Percentiles rank a stretch among this genome's conserved stretches.
phyloP scores from a whole-genome alignment of 2,797 vertebrate genomes.

The Eidolon dupreanum region DNA sequence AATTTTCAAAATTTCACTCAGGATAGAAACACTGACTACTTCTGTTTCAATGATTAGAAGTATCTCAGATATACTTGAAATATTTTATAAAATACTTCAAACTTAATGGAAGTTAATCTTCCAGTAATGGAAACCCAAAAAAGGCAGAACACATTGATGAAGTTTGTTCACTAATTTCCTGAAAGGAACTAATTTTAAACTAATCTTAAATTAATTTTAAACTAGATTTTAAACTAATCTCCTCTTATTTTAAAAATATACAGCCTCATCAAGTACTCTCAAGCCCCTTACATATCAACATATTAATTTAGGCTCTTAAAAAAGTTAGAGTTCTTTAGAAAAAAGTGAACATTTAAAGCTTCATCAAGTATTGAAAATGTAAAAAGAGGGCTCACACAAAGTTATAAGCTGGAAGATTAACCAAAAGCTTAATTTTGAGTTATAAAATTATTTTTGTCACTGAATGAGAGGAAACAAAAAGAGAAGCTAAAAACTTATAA shows the following conservation, averaged over 20 bases:
- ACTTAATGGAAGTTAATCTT: slow-evolving; percentile 42
- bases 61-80: slow-evolving; percentile 30
- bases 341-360: slow-evolving; percentile 50
- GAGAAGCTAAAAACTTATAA: slow-evolving; percentile 25
- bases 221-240: neutral
- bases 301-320: neutral
- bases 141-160: neutral
- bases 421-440: slow-evolving; percentile 19
- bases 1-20: slow-evolving; percentile 6
- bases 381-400: slow-evolving; percentile 45
- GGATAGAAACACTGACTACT: slow-evolving; percentile 21
- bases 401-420: neutral
- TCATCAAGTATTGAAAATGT: slow-evolving; percentile 53
- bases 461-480: slow-evolving; percentile 5
- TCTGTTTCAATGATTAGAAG: slow-evolving; percentile 29
- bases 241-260: neutral
- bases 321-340: slow-evolving; percentile 53
- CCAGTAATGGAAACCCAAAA: slow-evolving; percentile 21
- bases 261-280: neutral
- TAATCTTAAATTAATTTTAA: too few relatives aligned
- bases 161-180: slow-evolving; percentile 3
- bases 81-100: slow-evolving; percentile 53
- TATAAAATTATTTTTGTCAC: slow-evolving; percentile 16
- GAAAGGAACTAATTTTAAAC: neutral
- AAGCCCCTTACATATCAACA: slow-evolving; percentile 13